Evolutionary conservation across 1,140 invertebrate genomes (phyloP).

Genomic region (Drosophila rufa): DNA sequence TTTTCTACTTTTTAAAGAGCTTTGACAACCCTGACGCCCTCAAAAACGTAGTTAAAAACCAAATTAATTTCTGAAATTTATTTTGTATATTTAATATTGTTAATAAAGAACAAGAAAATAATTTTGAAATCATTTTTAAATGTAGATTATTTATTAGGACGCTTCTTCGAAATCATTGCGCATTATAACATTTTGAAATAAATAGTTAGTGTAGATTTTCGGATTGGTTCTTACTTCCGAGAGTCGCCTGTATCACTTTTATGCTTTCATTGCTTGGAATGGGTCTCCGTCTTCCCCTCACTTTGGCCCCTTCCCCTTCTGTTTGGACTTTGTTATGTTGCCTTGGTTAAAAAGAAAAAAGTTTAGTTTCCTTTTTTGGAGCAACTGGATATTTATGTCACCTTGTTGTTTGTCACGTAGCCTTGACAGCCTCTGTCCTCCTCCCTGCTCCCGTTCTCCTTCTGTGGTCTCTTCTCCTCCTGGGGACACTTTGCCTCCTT

Average conservation of each 20-base stretch:
- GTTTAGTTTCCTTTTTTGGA: slow-evolving; percentile 73
- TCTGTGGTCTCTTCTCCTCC: not conserved
- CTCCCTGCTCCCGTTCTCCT: not conserved
- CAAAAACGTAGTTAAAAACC: too few relatives aligned
- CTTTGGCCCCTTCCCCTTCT: not conserved
- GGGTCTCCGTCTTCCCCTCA: slow-evolving; percentile 21
- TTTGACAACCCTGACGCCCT: too few relatives aligned
- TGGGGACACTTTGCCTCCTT: slow-evolving; percentile 22
- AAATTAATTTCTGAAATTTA: too few relatives aligned
- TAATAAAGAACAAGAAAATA: too few relatives aligned
- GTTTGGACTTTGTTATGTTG: slow-evolving; percentile 33
- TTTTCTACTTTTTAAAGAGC: too few relatives aligned
- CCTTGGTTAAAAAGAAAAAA: slow-evolving; percentile 50
- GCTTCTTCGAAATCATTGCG: too few relatives aligned
- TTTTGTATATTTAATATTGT: too few relatives aligned
- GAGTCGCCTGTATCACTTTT: slow-evolving; percentile 15
- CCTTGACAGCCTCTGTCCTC: slow-evolving; percentile 45
- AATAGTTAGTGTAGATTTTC: not conserved
- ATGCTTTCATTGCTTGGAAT: slow-evolving; percentile 46
- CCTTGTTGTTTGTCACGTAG: slow-evolving; percentile 70
- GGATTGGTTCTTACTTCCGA: not conserved
- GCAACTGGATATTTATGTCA: slow-evolving; percentile 81
- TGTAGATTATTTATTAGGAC: too few relatives aligned
- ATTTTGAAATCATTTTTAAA: too few relatives aligned
- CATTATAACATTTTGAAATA: too few relatives aligned